Conservation (phyloP, 2,797 vertebrate genomes). For the Chaetodon trifasciatus region DNA sequence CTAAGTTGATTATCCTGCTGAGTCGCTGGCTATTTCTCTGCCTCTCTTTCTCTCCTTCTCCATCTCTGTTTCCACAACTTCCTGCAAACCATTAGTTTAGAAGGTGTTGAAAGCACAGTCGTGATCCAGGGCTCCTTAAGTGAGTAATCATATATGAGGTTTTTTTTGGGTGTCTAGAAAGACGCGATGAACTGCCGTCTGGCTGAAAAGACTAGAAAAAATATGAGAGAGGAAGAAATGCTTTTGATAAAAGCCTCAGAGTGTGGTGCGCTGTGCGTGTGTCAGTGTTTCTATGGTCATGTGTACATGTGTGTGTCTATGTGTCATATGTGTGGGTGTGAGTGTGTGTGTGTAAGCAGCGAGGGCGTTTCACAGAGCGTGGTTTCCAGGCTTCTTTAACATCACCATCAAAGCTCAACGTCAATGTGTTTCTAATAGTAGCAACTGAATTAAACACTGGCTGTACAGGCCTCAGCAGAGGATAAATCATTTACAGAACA, state of each 20-base stretch:
- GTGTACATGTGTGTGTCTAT: conserved; percentile 53
- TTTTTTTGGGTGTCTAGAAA: conserved; percentile 50
- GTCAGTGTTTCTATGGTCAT: conserved; percentile 24
- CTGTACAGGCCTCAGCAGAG: conserved; percentile 79
- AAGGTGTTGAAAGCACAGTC: conserved; percentile 80
- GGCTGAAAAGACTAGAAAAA: conserved; percentile 50
- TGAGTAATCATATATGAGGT: conserved; percentile 68
- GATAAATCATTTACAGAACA: conserved; percentile 87
- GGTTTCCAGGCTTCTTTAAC: conserved; percentile 83
- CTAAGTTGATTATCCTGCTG: conserved; percentile 78
- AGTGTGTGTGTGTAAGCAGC: conserved; percentile 52
- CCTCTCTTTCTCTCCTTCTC: conserved; percentile 61
- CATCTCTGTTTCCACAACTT: conserved; percentile 76
- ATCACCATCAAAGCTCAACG: conserved; percentile 81
- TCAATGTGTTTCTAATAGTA: conserved; percentile 86
- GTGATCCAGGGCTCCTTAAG: conserved; percentile 72
- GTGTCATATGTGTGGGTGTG: conserved; percentile 15
- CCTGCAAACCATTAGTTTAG: conserved; percentile 79
- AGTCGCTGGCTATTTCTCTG: conserved; percentile 66
- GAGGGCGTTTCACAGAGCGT: conserved; percentile 78
- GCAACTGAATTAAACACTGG: conserved; percentile 84
- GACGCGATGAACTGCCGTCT: conserved; percentile 63
- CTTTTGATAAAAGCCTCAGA: conserved; percentile 70
- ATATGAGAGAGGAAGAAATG: conserved; percentile 43
- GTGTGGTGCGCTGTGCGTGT: conserved; percentile 32